phyloP scores from a whole-genome alignment of 2,113 vertebrate genomes.

The Platichthys flesus region DNA sequence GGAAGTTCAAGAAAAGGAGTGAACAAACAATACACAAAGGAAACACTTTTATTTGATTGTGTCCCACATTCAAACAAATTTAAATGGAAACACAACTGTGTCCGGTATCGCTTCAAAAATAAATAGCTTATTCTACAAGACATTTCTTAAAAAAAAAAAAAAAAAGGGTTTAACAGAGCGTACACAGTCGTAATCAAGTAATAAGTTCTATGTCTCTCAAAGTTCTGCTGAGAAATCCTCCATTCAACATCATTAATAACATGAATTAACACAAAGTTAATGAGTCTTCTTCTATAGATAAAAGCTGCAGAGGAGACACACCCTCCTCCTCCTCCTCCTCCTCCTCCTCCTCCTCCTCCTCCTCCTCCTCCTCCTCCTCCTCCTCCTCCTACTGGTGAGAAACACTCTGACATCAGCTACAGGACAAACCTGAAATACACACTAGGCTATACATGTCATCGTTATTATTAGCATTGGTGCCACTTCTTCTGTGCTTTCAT shows the following conservation, averaged over 20 bases:
- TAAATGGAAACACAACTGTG: no score
- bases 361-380: no score
- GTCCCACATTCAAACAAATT: background rate
- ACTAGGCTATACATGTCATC: background rate
- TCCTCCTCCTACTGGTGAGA: no score
- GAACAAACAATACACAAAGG: background rate
- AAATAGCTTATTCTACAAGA: conserved; percentile 53
- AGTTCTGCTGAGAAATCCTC: background rate
- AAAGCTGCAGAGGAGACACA: no score
- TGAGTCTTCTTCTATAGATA: no score
- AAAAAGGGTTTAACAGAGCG: background rate
- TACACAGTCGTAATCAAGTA: conserved; percentile 47
- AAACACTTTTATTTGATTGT: conserved; percentile 25
- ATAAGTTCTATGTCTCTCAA: conserved; percentile 10
- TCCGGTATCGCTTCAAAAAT: conserved; percentile 15
- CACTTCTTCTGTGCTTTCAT: background rate
- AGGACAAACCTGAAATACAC: conserved; percentile 19
- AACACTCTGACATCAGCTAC: no score
- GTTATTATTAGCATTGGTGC: background rate
- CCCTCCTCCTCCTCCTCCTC: no score
- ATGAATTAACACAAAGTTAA: no score
- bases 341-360: no score
- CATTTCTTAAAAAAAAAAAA: no score
- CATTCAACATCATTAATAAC: background rate
- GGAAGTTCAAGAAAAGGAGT: conserved; percentile 22